Base-by-base conservation (phyloP, 2,888 invertebrate species). In the Eucriotettix oculatus region DNA sequence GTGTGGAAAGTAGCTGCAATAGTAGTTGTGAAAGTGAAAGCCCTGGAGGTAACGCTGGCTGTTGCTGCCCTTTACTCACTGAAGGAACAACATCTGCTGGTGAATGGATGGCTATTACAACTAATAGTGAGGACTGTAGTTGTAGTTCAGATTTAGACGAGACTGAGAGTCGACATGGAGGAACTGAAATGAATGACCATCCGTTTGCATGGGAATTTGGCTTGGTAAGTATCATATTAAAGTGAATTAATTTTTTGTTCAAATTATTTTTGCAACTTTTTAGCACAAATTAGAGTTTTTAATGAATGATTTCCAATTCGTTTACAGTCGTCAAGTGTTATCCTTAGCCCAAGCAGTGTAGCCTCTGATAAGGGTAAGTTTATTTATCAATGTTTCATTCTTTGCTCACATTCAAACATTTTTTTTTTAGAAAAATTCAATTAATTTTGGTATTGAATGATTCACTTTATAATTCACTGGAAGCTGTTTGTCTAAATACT, bases 31-130 rank as follows among this genome's bases (percentile, higher is more conserved):
- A 84, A 67, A 83, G 82, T 62, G 84, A 84, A 67, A 83, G 81
- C 62, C 83, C 83, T 71, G 74, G 72, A 16, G 74, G 74, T 58
- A 78, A 79, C 61, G 76, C 78, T 68, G 77, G 76, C 60, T 68
- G 60, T 67, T 54, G 66, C 10, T 69, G 69, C 60, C 69, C 72
- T 63, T 73, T 75, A 67, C 73, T 76, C 57, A 78, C 77, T n/a
- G 80, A 81, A 65, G 79, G 77, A 58, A 79, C 79, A 42, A 79
- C 80, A 10, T 80, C 79, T 10, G 81, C 87, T 68, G 86, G 87
- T 54, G 91, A 91, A 74, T 91, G 90, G 88, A 82, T 88, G 74
- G 91, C 90, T 62, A 84, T 90, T 64, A 91, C 91, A 54, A 90
- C 91, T 67, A 92, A 92, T 73, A 90, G 90, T 68, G 86, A 89